Conservation (phyloP, 92 coral and sea anemone genomes). For the Porites rus region DNA sequence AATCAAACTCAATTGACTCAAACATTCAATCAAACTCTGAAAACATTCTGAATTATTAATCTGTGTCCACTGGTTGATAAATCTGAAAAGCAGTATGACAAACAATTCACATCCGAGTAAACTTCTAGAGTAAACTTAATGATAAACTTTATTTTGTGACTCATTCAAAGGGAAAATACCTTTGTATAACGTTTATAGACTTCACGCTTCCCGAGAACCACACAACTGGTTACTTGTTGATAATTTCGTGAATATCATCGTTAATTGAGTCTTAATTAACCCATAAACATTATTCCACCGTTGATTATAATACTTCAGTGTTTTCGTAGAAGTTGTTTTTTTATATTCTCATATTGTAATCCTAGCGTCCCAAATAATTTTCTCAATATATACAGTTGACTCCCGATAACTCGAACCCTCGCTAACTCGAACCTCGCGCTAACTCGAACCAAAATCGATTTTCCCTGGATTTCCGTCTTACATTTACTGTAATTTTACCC, state of each 20-base stretch:
- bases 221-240: no score
- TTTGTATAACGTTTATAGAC: no score
- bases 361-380: not conserved
- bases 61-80: conserved; percentile 1
- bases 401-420: no score
- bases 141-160: no score
- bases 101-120: not conserved
- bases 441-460: no score
- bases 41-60: not conserved
- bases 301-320: not conserved
- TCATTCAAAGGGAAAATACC: no score
- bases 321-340: not conserved
- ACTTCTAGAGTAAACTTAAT: no score
- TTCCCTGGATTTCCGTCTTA: no score
- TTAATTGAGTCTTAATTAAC: not conserved
- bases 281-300: not conserved
- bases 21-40: not conserved
- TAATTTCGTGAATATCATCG: no score
- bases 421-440: no score
- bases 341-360: not conserved
- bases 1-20: not conserved
- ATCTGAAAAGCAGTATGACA: not conserved
- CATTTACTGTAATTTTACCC: no score
- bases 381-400: not conserved
- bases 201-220: no score